These are phyloP conservation scores for Perccottus glenii DNA, from an alignment of 2,113 vertebrate genomes.

Conservation along the genomic window DNA sequence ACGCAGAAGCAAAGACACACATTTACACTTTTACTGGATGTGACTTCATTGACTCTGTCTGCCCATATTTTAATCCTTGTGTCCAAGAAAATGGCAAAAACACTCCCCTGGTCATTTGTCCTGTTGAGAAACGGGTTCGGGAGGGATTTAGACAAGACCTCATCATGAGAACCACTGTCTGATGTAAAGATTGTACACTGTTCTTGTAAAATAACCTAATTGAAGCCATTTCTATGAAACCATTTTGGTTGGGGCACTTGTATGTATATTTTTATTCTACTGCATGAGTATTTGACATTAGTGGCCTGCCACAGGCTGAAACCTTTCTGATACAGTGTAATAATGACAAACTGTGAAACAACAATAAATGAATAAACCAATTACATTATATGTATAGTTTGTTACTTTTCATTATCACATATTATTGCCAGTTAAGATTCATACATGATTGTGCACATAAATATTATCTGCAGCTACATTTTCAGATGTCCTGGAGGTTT, in stretches of 20 bases:
- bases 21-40: conserved; percentile 78
- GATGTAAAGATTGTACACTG: not conserved
- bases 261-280: not conserved
- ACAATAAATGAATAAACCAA: not conserved
- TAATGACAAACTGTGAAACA: not conserved
- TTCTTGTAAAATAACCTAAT: not conserved
- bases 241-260: not conserved
- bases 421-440: too few relatives aligned
- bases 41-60: conserved; percentile 76
- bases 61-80: conserved; percentile 80
- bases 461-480: too few relatives aligned
- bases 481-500: too few relatives aligned
- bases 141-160: not conserved
- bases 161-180: not conserved
- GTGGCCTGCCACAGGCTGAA: conserved; percentile 7
- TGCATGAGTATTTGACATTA: not conserved
- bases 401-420: too few relatives aligned
- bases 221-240: not conserved
- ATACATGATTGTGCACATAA: too few relatives aligned
- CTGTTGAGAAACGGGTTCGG: not conserved
- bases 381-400: not conserved
- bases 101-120: conserved; percentile 57
- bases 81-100: conserved; percentile 52
- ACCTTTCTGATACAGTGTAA: not conserved
- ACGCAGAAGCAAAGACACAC: conserved; percentile 54